These are phyloP conservation scores for Chaetops frenatus DNA, from an alignment of 2,113 vertebrate species.

Conservation along the genomic window DNA sequence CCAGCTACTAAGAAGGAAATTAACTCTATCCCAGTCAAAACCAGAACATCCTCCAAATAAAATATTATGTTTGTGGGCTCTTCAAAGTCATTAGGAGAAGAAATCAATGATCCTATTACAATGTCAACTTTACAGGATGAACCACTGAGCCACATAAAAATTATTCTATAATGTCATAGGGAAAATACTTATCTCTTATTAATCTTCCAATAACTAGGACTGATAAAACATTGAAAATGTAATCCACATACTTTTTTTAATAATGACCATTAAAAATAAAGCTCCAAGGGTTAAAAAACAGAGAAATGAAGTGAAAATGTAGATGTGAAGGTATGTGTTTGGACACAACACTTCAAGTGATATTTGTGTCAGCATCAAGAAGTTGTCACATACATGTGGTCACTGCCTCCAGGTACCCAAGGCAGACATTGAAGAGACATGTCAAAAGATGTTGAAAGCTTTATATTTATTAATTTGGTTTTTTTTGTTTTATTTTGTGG, in stretches of 20 bases:
- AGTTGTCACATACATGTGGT: background rate
- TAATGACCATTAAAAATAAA: background rate
- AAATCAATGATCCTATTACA: background rate
- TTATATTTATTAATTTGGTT: background rate
- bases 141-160: background rate
- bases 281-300: background rate
- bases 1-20: background rate
- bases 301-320: background rate
- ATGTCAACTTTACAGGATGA: background rate
- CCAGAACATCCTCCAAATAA: background rate
- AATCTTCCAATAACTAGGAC: background rate
- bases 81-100: background rate
- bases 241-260: background rate
- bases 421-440: background rate
- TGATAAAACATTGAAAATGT: background rate
- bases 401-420: background rate
- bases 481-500: background rate
- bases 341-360: background rate
- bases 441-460: background rate
- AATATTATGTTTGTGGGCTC: background rate
- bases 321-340: background rate
- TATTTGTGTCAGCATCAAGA: background rate
- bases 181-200: background rate
- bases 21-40: background rate
- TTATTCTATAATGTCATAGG: background rate